phyloP scores from a whole-genome alignment of 2,113 vertebrate species.

The Heliornis fulica region DNA sequence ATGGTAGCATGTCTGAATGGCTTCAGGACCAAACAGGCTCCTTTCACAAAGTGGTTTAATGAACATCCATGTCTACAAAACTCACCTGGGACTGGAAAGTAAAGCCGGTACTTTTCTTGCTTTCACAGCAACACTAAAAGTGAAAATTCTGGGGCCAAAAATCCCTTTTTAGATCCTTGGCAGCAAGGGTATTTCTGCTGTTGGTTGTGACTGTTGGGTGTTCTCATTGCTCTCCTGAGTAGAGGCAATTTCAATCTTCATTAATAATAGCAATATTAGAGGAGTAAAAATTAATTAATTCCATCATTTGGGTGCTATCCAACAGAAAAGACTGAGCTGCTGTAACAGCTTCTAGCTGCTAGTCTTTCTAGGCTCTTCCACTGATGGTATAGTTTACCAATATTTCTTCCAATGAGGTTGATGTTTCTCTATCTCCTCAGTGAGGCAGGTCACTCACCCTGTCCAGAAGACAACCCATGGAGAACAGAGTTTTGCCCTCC shows the following conservation, averaged over 20 bases:
- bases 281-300: constrained; percentile 9
- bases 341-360: not conserved
- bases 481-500: not conserved
- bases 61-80: not conserved
- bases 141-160: not conserved
- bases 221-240: not conserved
- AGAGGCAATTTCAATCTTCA: not conserved
- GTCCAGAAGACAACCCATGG: not conserved
- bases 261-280: not conserved
- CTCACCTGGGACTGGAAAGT: not conserved
- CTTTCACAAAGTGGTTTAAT: not conserved
- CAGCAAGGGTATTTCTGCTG: not conserved
- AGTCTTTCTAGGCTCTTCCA: not conserved
- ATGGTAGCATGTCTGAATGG: not conserved
- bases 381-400: not conserved
- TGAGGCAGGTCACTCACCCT: not conserved
- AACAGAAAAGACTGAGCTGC: not conserved
- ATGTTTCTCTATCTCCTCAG: not conserved
- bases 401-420: not conserved
- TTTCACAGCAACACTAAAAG: not conserved
- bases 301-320: not conserved
- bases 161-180: not conserved
- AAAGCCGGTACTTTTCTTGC: not conserved
- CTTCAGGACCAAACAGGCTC: not conserved
- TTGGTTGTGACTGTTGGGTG: not conserved